These are phyloP conservation scores for Maccullochella peelii DNA, from an alignment of 2,113 vertebrate species.

Conservation along the genomic window DNA sequence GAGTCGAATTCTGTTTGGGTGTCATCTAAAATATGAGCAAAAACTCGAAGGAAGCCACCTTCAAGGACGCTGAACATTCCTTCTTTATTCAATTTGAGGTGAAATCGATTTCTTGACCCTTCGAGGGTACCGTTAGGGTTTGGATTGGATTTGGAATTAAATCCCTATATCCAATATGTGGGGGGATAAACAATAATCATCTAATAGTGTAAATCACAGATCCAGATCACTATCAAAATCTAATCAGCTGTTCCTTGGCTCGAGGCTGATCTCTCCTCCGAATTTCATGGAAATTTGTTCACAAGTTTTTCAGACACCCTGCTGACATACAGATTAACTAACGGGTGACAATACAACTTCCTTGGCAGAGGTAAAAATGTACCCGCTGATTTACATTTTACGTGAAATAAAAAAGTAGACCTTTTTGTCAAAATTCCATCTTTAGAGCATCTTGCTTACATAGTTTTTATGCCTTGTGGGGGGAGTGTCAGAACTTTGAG, in stretches of 20 bases:
- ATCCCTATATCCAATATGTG: conserved; percentile 65
- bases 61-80: conserved; percentile 31
- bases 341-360: conserved; percentile 21
- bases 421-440: background rate
- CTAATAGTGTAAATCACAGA: conserved; percentile 72
- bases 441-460: background rate
- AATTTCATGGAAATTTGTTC: conserved; percentile 60
- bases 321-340: conserved; percentile 35
- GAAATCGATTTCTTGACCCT: conserved; percentile 77
- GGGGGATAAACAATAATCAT: conserved; percentile 56
- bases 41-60: conserved; percentile 23
- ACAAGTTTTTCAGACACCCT: conserved; percentile 3
- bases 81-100: conserved; percentile 58
- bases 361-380: background rate
- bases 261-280: conserved; percentile 33
- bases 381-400: conserved; percentile 5
- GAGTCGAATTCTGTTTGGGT: conserved; percentile 33
- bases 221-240: conserved; percentile 76
- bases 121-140: conserved; percentile 30
- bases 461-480: background rate
- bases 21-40: conserved; percentile 18
- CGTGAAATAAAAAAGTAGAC: background rate
- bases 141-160: conserved; percentile 76
- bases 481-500: background rate
- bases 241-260: conserved; percentile 65